Base-by-base conservation (phyloP, 1,140 invertebrate species). In the Mactra quadrangularis region DNA sequence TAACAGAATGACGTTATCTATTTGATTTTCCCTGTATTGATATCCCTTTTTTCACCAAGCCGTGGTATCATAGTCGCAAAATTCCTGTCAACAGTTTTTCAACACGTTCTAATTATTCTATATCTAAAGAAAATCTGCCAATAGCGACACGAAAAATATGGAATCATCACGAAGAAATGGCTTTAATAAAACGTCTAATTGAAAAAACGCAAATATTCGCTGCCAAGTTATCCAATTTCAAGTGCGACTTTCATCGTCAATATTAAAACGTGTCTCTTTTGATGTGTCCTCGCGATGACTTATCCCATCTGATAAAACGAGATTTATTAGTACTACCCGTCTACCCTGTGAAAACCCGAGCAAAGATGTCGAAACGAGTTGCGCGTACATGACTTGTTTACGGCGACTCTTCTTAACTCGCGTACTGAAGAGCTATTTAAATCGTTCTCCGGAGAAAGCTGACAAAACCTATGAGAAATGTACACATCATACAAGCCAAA, bases 251-350 rank as follows among this genome's bases (percentile, higher is more conserved):
- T 72, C 50, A 38, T 55, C 70, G 33, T 57, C 52, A 29, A n/a
- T 71, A 81, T 70, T 81, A 57, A 81, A 81, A 81, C 57, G 27
- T 25, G 38, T 47, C 53, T 57, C 64, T 52, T 81, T 81, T 81
- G 77, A 81, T 81, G 64, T 81, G 64, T 29, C 27, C 45, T n/a
- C 53, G n/a, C 25, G 45, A 47, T 29, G 41, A 71, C 60, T 71
- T 70, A 81, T 81, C 77, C 22, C 53, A 59, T 71, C 62, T 35
- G 77, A 81, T 81, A 81, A 81, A 81, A 71, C 77, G n/a, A 81
- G 50, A 45, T 81, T 81, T 81, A 81, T 81, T 81, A 60, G 64
- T 55, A 25, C n/a, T 71, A 70, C 50, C 77, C 77, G 64, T 81
- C 64, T 57, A 81, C 64, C 77, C 77, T 31, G 31, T 47, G 52